Conservation (phyloP, 1,140 invertebrate species). For the Papilio polyxenes region DNA sequence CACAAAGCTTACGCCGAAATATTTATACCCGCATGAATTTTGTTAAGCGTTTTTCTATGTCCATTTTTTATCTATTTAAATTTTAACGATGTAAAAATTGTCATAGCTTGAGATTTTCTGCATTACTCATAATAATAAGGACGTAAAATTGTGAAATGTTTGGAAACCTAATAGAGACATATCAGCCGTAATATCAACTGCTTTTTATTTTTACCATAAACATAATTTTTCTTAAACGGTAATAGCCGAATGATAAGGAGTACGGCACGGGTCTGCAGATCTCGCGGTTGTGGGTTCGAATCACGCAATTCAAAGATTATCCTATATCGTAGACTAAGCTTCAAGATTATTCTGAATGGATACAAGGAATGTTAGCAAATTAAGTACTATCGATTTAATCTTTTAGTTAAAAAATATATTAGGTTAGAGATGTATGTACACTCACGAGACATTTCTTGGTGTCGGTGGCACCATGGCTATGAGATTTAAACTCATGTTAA, state of each 20-base stretch:
- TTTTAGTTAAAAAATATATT: not conserved
- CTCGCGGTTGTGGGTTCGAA: too few relatives aligned
- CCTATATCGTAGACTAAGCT: too few relatives aligned
- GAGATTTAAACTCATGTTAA: constrained; percentile 87
- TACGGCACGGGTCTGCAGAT: too few relatives aligned
- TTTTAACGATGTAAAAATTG: constrained; percentile 1
- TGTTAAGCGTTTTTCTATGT: constrained; percentile 23
- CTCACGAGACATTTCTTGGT: constrained; percentile 66
- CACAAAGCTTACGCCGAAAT: constrained; percentile 4
- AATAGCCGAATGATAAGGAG: too few relatives aligned
- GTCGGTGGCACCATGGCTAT: constrained; percentile 85
- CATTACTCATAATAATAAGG: not conserved
- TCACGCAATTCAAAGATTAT: too few relatives aligned
- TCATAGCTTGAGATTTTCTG: not conserved
- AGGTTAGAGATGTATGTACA: not conserved
- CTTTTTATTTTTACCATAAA: not conserved
- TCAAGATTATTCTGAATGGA: too few relatives aligned
- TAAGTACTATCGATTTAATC: too few relatives aligned
- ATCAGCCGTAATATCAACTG: not conserved
- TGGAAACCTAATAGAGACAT: not conserved
- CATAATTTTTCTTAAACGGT: too few relatives aligned
- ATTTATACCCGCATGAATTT: constrained; percentile 7
- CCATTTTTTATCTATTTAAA: constrained; percentile 25
- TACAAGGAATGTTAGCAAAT: too few relatives aligned
- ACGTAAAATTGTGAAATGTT: not conserved